Base-by-base conservation (phyloP, 1,140 invertebrate genomes). In the Euwallacea fornicatus region DNA sequence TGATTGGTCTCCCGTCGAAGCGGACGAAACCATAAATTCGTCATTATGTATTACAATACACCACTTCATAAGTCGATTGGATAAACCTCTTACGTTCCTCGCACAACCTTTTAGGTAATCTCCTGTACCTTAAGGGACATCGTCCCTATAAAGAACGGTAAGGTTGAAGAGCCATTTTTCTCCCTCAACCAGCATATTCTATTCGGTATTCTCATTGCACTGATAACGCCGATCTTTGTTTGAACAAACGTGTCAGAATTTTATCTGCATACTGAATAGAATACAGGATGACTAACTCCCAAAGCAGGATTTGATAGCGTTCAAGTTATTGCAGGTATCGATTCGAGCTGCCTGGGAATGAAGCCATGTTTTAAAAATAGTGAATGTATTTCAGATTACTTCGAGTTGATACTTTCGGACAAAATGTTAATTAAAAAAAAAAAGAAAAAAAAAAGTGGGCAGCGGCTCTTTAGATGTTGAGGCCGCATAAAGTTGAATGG, bases 81-180 rank as follows among this genome's bases (percentile, higher is more conserved):
- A 43, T 63, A 63, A 63, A 43, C 61, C 60, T 63, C 42, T 63
- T 63, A 63, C 61, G 13, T 63, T 47, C 13, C 46, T 63, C 61
- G 61, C 46, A n/a, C 61, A 63, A 63, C 47, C 63, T 66, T 66
- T 66, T 66, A 66, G 46, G 63, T 66, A 66, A 66, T 66, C 63
- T 50, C 16, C 33, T 55, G 63, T 66, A 21, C 42, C 63, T 53
- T 33, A 53, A 50, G 16, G 47, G 50, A 66, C 54, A 66, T 66
- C 63, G 41, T 55, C 21, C 53, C 55, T 55, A 54, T 66, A 66
- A 66, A 66, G 50, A 53, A 66, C 63, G 63, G 41, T 66, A 66
- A 54, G 63, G 47, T 66, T 55, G 7, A 15, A 41, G 15, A 66
- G 21, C 47, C 41, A 66, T 66, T 66, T 54, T 66, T 66, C 63